Evolutionary conservation across 2,113 vertebrate genomes (phyloP).

Genomic region (Herpetotheres cachinnans): DNA sequence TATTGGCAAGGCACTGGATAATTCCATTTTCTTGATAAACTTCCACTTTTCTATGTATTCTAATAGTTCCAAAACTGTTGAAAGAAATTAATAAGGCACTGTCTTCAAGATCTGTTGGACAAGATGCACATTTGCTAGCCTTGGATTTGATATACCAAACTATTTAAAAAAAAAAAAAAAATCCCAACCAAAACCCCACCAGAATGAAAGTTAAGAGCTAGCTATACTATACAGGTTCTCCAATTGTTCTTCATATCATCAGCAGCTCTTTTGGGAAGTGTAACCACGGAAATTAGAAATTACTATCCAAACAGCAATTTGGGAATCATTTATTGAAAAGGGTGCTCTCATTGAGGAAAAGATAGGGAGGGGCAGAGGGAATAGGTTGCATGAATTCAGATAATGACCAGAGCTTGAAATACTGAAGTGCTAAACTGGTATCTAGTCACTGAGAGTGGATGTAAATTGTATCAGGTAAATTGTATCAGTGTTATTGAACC

Average conservation of each 20-base stretch:
- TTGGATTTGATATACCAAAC: not conserved
- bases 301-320: not conserved
- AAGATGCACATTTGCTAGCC: not conserved
- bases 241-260: not conserved
- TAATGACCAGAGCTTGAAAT: constrained; percentile 22
- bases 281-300: constrained; percentile 8
- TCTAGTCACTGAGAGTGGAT: constrained; percentile 46
- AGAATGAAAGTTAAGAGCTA: not conserved
- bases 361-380: not conserved
- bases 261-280: constrained; percentile 2
- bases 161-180: not conserved
- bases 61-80: not conserved
- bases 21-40: not conserved
- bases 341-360: not conserved
- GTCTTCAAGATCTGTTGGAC: not conserved
- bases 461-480: constrained; percentile 37
- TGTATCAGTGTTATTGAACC: constrained; percentile 39
- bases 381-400: not conserved
- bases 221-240: not conserved
- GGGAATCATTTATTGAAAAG: constrained; percentile 35
- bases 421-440: not conserved
- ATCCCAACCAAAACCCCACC: not conserved
- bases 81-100: not conserved
- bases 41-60: not conserved
- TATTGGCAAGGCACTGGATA: not conserved